A percentile compares a stretch with the other conserved stretches of the same genome.
Conservation (phyloP, 1,140 invertebrate species). For the Microvelia longipes region DNA sequence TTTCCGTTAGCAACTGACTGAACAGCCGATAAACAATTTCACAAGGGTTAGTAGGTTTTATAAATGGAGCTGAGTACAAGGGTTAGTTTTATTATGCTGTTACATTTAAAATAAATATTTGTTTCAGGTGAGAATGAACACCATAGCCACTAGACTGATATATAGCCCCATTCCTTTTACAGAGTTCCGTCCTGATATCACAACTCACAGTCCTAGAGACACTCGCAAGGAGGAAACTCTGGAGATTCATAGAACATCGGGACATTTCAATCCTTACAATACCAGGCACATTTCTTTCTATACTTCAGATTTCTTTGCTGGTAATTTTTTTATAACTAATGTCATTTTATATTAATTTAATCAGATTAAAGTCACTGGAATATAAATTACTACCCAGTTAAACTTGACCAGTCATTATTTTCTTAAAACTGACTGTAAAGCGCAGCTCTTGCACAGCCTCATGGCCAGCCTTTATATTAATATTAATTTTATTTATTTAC, state of each 20-base stretch:
- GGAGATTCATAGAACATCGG: conserved; percentile 58
- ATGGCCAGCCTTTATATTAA: not conserved
- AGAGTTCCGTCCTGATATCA: conserved; percentile 50
- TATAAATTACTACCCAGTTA: not conserved
- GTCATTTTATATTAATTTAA: not conserved
- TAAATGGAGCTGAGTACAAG: no score
- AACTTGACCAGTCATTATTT: not conserved
- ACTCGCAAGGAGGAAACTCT: conserved; percentile 37
- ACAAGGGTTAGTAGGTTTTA: no score
- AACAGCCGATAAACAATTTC: no score
- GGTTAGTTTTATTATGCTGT: no score
- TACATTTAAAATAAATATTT: no score
- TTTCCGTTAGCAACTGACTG: no score
- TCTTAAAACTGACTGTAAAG: not conserved
- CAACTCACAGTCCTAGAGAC: conserved; percentile 35
- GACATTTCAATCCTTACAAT: conserved; percentile 60
- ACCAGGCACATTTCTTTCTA: conserved; percentile 66
- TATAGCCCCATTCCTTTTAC: conserved; percentile 69
- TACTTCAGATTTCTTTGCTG: conserved; percentile 55
- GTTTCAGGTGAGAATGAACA: conserved; percentile 65
- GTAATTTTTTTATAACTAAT: conserved; percentile 32
- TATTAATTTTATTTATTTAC: no score
- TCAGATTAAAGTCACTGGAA: not conserved
- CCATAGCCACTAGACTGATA: conserved; percentile 59
- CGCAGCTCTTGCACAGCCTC: not conserved